These are phyloP conservation scores for Malacoraja senta DNA, from an alignment of 2,797 vertebrate genomes.

Conservation along the genomic window DNA sequence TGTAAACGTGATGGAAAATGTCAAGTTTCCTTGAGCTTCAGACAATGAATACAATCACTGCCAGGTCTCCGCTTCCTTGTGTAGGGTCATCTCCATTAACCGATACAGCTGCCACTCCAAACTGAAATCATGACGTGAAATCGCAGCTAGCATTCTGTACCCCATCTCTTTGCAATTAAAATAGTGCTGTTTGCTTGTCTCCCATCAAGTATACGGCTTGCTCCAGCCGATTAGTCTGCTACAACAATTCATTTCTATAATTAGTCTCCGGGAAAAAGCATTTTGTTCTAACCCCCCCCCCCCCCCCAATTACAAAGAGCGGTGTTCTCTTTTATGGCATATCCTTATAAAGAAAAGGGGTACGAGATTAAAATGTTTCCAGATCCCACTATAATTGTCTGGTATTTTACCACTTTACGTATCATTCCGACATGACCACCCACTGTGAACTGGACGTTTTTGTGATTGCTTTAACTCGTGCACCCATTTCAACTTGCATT, in stretches of 20 bases:
- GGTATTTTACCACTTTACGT: constrained; percentile 66
- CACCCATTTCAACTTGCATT: constrained; percentile 35
- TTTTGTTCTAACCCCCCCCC: constrained; percentile 10
- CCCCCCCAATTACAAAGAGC: constrained; percentile 54
- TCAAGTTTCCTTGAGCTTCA: background rate
- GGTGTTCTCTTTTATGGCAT: constrained; percentile 73
- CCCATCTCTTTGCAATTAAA: background rate
- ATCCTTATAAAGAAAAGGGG: constrained; percentile 63
- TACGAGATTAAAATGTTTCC: constrained; percentile 75
- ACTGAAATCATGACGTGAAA: background rate
- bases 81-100: background rate
- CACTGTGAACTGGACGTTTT: constrained; percentile 53
- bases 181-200: background rate
- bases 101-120: background rate
- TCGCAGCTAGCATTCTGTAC: background rate
- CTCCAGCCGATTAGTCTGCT: background rate
- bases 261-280: background rate
- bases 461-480: constrained; percentile 46
- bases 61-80: background rate
- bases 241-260: constrained; percentile 4
- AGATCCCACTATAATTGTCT: constrained; percentile 66
- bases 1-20: background rate
- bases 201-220: background rate
- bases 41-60: background rate
- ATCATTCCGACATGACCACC: constrained; percentile 63